Percentiles rank a stretch among this genome's conserved stretches.
Conservation (phyloP, 2,113 vertebrate species). For the Aspiorhynchus laticeps region DNA sequence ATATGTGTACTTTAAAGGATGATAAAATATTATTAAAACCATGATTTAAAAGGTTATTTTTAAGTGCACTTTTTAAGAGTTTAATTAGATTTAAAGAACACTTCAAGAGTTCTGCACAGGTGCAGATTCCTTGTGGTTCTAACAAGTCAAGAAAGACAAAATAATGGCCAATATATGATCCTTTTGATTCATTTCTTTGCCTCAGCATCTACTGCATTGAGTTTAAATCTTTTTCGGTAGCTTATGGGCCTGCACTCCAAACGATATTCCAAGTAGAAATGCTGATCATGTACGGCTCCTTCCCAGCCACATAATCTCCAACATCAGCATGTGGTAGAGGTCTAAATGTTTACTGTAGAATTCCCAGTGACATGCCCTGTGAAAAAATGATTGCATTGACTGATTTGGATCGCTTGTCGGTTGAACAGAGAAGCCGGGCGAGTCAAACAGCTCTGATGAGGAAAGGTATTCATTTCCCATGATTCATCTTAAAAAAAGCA, state of each 20-base stretch:
- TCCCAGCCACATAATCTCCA: background rate
- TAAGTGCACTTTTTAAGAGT: too few species aligned
- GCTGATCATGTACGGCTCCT: background rate
- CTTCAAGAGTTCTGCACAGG: background rate
- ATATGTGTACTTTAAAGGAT: too few species aligned
- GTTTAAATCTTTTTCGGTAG: background rate
- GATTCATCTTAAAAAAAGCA: conserved; percentile 14
- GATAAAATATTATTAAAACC: too few species aligned
- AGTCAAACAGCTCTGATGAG: conserved; percentile 9
- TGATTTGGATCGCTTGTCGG: conserved; percentile 10
- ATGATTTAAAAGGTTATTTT: too few species aligned
- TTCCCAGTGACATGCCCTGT: background rate
- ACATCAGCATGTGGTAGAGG: background rate
- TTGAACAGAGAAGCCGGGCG: background rate
- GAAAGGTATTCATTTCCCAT: conserved; percentile 2
- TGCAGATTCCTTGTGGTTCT: background rate
- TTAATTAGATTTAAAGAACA: background rate
- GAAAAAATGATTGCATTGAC: conserved; percentile 4
- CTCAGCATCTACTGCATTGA: background rate
- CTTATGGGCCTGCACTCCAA: background rate
- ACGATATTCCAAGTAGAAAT: background rate
- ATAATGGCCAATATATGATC: background rate
- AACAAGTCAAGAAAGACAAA: background rate
- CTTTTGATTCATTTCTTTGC: background rate
- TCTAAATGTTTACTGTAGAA: background rate